Evolutionary conservation across 2,888 invertebrate species (phyloP).

Genomic region (Scrobipalpa costella): DNA sequence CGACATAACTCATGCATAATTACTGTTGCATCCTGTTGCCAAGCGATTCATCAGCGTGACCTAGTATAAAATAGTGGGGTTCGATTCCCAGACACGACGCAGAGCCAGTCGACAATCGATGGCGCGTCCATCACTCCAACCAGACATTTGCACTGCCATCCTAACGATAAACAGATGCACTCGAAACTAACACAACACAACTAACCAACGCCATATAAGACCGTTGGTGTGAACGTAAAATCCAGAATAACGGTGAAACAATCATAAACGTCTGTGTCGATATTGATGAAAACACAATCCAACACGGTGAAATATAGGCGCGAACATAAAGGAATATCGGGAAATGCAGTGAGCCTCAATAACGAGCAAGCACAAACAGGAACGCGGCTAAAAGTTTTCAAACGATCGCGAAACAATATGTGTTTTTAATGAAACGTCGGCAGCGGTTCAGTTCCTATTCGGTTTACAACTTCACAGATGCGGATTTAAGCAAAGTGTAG

Average conservation of each 20-base stretch:
- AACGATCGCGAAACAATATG: not conserved
- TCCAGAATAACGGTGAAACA: not conserved
- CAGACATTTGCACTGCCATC: not conserved
- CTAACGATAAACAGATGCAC: constrained; percentile 15
- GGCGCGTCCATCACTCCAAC: not conserved
- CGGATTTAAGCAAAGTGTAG: constrained; percentile 35
- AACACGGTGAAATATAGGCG: not conserved
- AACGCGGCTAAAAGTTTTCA: not conserved
- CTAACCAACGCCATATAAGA: not conserved
- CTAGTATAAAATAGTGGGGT: constrained; percentile 36
- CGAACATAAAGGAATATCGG: not conserved
- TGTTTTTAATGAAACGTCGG: constrained; percentile 2
- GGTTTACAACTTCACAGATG: constrained; percentile 30
- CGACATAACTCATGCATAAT: constrained; percentile 19
- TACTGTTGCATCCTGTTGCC: constrained; percentile 34
- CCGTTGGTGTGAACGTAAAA: not conserved
- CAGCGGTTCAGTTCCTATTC: not conserved
- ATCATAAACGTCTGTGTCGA: not conserved
- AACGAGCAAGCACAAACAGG: not conserved
- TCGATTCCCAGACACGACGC: constrained; percentile 33
- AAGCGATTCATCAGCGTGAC: constrained; percentile 45
- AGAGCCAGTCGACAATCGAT: constrained; percentile 27
- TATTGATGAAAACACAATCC: not conserved
- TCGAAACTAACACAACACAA: not conserved
- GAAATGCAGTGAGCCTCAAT: not conserved